Conservation (phyloP, 92 coral and sea anemone species). For the Palythoa caribaeorum region DNA sequence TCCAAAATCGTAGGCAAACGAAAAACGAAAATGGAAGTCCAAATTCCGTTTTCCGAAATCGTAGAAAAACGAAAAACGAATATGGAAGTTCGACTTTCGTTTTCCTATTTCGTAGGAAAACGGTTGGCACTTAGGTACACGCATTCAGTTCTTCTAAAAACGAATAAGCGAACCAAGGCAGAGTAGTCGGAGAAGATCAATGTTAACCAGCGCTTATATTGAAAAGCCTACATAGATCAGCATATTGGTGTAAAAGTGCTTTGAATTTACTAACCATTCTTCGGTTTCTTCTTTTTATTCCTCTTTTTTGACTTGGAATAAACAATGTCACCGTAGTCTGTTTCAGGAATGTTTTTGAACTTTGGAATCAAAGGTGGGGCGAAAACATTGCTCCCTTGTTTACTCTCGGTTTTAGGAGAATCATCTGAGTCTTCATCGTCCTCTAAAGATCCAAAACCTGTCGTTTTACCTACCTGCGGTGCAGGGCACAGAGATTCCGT, state of each 20-base stretch:
- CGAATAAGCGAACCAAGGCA: too few relatives aligned
- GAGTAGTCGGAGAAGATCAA: too few relatives aligned
- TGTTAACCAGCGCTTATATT: too few relatives aligned
- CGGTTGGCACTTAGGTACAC: too few relatives aligned
- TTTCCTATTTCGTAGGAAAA: too few relatives aligned
- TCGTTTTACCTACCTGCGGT: not conserved
- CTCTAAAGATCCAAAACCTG: not conserved
- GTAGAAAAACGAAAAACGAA: too few relatives aligned
- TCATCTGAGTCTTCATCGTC: not conserved
- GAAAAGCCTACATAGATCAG: too few relatives aligned
- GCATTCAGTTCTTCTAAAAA: too few relatives aligned
- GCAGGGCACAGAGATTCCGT: not conserved
- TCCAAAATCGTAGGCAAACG: too few relatives aligned
- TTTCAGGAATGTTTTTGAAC: conserved; percentile 67
- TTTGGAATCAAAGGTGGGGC: conserved; percentile 44
- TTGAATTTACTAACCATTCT: conserved; percentile 12
- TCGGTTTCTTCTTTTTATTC: conserved; percentile 62
- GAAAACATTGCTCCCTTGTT: not conserved
- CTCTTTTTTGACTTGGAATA: conserved; percentile 62
- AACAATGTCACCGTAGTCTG: conserved; percentile 91
- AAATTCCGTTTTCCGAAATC: too few relatives aligned
- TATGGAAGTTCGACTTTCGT: too few relatives aligned
- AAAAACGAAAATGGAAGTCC: too few relatives aligned
- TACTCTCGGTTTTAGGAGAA: not conserved
- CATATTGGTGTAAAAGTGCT: not conserved